A percentile compares a stretch with the other conserved stretches of the same genome.
Conservation (phyloP, 2,797 vertebrate species). For the Phylloscopus collybita region DNA sequence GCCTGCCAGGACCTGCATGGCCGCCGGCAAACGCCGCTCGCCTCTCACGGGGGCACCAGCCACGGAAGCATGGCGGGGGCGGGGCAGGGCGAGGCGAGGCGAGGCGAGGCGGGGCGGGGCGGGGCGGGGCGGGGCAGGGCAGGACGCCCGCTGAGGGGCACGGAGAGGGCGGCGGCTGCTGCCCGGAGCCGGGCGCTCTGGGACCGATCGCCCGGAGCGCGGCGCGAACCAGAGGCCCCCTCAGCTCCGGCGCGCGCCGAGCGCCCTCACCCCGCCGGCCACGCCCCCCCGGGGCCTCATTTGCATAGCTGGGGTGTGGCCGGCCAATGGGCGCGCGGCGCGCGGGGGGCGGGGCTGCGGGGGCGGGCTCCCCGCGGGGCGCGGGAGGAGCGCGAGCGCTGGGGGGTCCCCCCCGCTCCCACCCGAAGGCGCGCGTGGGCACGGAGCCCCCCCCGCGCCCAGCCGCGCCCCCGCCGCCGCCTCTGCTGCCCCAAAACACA, state of each 20-base stretch:
- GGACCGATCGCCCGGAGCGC: background rate
- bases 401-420: background rate
- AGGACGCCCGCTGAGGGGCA: background rate
- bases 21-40: slow-evolving; percentile 20
- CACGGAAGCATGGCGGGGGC: background rate
- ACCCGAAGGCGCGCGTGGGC: too few species aligned
- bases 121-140: background rate
- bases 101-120: background rate
- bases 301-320: background rate
- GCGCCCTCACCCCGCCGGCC: background rate
- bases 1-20: slow-evolving; percentile 74
- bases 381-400: background rate
- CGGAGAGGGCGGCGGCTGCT: background rate
- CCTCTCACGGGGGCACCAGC: background rate
- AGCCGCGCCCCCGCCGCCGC: background rate
- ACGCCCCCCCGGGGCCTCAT: background rate
- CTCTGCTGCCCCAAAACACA: background rate
- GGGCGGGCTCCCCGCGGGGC: background rate
- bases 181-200: background rate
- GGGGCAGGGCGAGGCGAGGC: background rate
- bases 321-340: background rate
- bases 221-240: background rate
- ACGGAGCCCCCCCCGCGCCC: too few species aligned
- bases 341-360: background rate
- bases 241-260: background rate